Evolutionary conservation across 2,113 vertebrate genomes (phyloP), one percentile per base, ranked within the genome.

Genomic region (human (Homo sapiens)): DNA sequence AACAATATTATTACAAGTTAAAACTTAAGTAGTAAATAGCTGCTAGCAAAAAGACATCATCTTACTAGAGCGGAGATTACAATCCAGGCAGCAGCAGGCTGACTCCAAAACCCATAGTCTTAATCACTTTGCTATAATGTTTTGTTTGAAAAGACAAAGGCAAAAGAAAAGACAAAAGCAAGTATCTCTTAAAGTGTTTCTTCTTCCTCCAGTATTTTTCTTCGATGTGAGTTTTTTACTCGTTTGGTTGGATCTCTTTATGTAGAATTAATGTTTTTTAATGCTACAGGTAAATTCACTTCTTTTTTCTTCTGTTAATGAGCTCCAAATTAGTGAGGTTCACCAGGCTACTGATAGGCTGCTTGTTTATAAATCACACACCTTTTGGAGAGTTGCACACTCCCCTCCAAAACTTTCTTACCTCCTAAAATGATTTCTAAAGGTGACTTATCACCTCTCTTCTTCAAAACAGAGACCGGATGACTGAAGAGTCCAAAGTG

Each of bases 401-500:
- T 92, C 40, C 55, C 27, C 38, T 64, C 43, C 35, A 61, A 25
- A 52, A n/a, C 52, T 93, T 84, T 73, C 61, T 90, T 81, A 61
- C 75, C 43, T 57, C 59, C 80, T 55, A 61, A 90, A 35, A 48
- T 45, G 16, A n/a, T 68, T 73, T 94, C 78, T 82, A 61, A 91
- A 83, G 45, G 20, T 38, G 20, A 66, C 66, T 87, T 76, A 48
- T 86, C 32, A 18, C 50, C 40, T 61, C 2, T 89, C 80, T 83
- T 81, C 38, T 79, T 83, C 38, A 75, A 83, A 94, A 96, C 97
- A 99, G 99, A 97, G 97, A 98, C 80, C 98, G 76, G 87, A 97
- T 98, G 81, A 92, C 96, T 27, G 97, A 98, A 81, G 97, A 98
- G 40, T 96, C 96, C 68, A 98, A 98, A 97, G 64, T 94, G 66